These are phyloP conservation scores for Wasmannia auropunctata DNA, from an alignment of 1,140 invertebrate genomes.

Conservation along the genomic window DNA sequence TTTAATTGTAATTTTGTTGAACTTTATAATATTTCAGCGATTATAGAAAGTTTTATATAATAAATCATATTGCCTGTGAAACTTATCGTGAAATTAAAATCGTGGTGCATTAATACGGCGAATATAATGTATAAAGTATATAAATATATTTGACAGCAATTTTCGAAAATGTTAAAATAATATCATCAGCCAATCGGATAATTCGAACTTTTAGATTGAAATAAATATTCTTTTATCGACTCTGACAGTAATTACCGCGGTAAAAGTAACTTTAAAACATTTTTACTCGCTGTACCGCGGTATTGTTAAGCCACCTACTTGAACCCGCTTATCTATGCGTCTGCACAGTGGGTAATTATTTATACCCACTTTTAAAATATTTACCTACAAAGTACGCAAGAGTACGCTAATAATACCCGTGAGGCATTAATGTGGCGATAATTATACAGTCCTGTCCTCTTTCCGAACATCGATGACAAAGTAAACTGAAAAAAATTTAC, in stretches of 20 bases:
- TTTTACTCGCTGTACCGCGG: constrained; percentile 1
- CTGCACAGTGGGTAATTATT: constrained; percentile 28
- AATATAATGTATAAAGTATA: no score
- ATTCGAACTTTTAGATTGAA: neutral
- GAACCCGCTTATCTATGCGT: constrained; percentile 35
- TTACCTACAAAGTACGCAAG: constrained; percentile 5
- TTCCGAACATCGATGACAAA: constrained; percentile 20
- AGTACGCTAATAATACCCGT: constrained; percentile 27
- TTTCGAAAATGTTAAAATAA: constrained; percentile 4
- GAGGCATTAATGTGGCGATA: constrained; percentile 23
- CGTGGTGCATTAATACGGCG: neutral
- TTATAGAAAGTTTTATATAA: neutral
- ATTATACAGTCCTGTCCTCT: neutral
- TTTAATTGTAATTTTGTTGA: neutral
- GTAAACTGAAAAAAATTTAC: neutral
- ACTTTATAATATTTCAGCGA: neutral
- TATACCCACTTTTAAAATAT: constrained; percentile 40
- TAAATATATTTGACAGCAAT: neutral
- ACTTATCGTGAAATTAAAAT: neutral
- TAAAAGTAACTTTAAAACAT: constrained; percentile 7
- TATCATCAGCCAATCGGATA: neutral
- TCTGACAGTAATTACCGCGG: constrained; percentile 13
- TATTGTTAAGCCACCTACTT: constrained; percentile 36
- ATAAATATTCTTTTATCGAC: constrained; percentile 36
- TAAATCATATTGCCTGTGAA: no score